A percentile compares a stretch with the other conserved stretches of the same genome.
These are phyloP conservation scores for Xyliphius kryptos DNA, from an alignment of 2,113 vertebrate genomes.

Conservation along the genomic window DNA sequence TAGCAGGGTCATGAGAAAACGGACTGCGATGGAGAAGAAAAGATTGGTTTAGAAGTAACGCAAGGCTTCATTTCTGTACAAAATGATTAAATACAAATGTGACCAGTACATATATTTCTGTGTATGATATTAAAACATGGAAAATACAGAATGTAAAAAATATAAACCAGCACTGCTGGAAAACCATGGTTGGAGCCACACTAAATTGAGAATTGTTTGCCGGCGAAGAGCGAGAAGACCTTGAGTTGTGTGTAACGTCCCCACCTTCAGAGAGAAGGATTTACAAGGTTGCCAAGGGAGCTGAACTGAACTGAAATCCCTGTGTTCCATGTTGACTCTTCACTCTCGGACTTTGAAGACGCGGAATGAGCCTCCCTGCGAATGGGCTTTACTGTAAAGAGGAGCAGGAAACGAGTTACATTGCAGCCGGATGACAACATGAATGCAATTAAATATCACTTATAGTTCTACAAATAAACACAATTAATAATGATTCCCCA, in stretches of 20 bases:
- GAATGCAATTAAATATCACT: not conserved
- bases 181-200: conserved; percentile 47
- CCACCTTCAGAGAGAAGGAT: conserved; percentile 26
- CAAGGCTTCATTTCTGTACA: conserved; percentile 55
- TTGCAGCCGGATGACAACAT: not conserved
- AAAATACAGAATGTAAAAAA: conserved; percentile 39
- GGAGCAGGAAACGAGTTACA: conserved; percentile 5
- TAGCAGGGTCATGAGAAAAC: not conserved
- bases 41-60: conserved; percentile 21
- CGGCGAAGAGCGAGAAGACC: conserved; percentile 18
- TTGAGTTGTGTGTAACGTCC: conserved; percentile 26
- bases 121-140: conserved; percentile 52
- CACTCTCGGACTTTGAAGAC: conserved; percentile 63
- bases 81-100: conserved; percentile 67
- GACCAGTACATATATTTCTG: conserved; percentile 62
- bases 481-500: not conserved
- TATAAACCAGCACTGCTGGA: conserved; percentile 61
- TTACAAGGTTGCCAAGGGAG: conserved; percentile 29
- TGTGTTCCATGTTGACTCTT: conserved; percentile 10
- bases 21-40: not conserved
- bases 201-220: not conserved
- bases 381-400: conserved; percentile 60
- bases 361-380: conserved; percentile 63
- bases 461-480: not conserved
- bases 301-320: conserved; percentile 1